Evolutionary conservation across 2,888 invertebrate genomes (phyloP), one percentile per base, ranked within the genome.

Genomic region (Orchesellides sinensis): DNA sequence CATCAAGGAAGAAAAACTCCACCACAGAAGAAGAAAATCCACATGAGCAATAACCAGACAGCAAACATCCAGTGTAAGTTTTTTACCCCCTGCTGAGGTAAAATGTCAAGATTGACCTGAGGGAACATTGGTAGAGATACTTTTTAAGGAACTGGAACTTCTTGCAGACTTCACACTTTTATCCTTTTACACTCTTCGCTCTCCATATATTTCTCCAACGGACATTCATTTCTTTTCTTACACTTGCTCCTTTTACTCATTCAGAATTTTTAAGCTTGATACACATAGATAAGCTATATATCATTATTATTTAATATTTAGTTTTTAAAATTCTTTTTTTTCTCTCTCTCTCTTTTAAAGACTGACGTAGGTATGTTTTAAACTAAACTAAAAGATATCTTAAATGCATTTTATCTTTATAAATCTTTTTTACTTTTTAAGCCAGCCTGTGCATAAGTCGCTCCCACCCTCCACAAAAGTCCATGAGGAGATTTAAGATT

Each of bases 51-150:
- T 49, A n/a, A 3, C 32, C 17, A 32, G 19, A 17, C n/a, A 35
- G 54, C 27, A 17, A 21, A 17, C 27, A 65, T 45, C 32, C 19
- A 61, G 65, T 63, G 72, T 79, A 70, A 80, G 80, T 80, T n/a
- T n/a, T n/a, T n/a, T 80, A 80, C 72, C 77, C 74, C 84, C 80
- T 80, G 77, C 80, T 45, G 83, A 25, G 79, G 19, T 73, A 77
- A 83, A 59, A 85, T 78, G 84, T 85, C 84, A 85, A 75, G 79
- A 83, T 80, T 85, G 83, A 85, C 84, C 84, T 85, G 80, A n/a
- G n/a, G n/a, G n/a, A 85, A 61, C 72, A 77, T 85, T 47, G 61
- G 56, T 73, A 72, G 45, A 65, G 73, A 59, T 54, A 59, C 49
- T 59, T 40, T 59, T 68, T n/a, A 4, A 25, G 54, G 45, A 72